Base-by-base conservation (phyloP, 2,797 vertebrate species). In the Paedocypris micromegethes region DNA sequence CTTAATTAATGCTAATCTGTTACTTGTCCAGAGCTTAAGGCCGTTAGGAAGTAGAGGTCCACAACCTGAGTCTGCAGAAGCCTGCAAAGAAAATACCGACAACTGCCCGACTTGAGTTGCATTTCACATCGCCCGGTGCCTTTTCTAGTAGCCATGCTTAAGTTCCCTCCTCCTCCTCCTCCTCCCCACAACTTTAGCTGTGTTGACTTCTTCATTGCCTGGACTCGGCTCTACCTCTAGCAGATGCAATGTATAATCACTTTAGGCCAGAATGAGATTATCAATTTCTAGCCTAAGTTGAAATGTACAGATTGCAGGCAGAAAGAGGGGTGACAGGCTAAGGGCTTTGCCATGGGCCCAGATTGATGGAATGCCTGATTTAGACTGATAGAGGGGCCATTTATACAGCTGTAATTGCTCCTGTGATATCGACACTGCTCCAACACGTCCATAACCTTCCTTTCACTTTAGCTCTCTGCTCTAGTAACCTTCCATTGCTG, bases 391-490 rank as follows among this genome's bases (percentile, higher is more conserved):
- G 82, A 70, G 75, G 78, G 67, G 79, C 87, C 90, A 91, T 93
- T 92, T 91, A 91, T 92, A 90, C 91, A 83, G 87, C 88, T 86
- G 90, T 93, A 92, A 92, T 88, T 91, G 89, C 85, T 88, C 88
- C 85, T 83, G 86, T 83, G 89, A 92, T 91, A 91, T 91, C 83
- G 88, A 89, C 89, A 91, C 87, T 81, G 88, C 88, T 80, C 87
- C 90, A 84, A 88, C 86, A 88, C 83, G 82, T 88, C 86, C 87
- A 89, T 91, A 88, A 91, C 91, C 88, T 85, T 68, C 70, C 58
- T 48, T 39, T 66, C 49, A 55, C n/a, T 41, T 50, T 50, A 59
- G 63, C 50, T 66, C 3, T 63, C 68, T 62, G 66, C 41, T 59
- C 60, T 70, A 42, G 52, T 70, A 57, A 64, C 76, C 44, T 79